Base-by-base conservation (phyloP, 1,140 invertebrate genomes). In the Temnothorax longispinosus region DNA sequence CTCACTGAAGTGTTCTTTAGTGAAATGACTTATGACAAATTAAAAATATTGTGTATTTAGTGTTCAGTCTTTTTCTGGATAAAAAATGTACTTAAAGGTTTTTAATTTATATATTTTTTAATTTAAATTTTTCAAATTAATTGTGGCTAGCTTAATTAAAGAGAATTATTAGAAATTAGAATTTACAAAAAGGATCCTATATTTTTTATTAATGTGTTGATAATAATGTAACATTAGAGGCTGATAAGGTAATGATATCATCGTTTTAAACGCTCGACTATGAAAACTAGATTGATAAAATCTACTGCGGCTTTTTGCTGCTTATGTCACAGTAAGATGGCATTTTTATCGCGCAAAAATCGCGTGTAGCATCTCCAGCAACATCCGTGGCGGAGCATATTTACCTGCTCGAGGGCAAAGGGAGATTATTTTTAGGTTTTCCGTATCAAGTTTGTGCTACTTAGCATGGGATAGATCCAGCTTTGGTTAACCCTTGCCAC, bases 361-460 rank as follows among this genome's bases (percentile, higher is more conserved):
- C 47, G 65, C 15, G 47, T 69, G 38, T 41, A 44, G 41, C 27
- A 41, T 86, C 38, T 72, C 62, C 27, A 60, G 56, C 41, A 82
- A 38, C 32, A 27, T 77, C 52, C 35, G 35, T 50, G 54, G 52
- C 2, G 72, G 62, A 82, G 54, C 85, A 81, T 86, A 81, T 86
- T 86, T 86, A 56, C 77, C 21, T 72, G 41, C 85, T 62, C 47
- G 65, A 72, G 32, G 65, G 47, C 21, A 78, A 65, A 85, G 47
- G 10, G 60, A 41, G 54, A 78, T 85, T 85, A 85, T 85, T 85
- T 85, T 85, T 85, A 85, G 82, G 21, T 78, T 15, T 56, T 65
- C 27, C 54, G 44, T 54, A 41, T 21, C 47, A 54, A 3, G 32
- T 80, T 52, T 18, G 27, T 60, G 54, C 47, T 84, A 74, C 54